Conservation (phyloP, 2,888 invertebrate genomes). For the Zonitis immaculata region DNA sequence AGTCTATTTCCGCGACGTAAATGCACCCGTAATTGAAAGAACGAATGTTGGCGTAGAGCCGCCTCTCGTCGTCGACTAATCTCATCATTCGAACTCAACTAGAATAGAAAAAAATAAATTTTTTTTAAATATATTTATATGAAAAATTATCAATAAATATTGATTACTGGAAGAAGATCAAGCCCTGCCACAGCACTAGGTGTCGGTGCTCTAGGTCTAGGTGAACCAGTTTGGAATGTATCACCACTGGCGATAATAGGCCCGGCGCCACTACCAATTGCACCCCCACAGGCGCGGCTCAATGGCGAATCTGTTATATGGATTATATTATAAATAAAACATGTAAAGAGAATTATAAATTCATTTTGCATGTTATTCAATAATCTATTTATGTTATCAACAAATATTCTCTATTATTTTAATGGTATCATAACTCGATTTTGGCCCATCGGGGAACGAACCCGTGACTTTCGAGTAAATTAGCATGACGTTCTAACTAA, state of each 20-base stretch:
- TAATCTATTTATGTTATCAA: too few species aligned
- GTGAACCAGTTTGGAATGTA: conserved; percentile 48
- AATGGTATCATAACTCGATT: too few species aligned
- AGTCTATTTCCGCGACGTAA: conserved; percentile 83
- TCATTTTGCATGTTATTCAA: too few species aligned
- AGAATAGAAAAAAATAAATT: conserved; percentile 18
- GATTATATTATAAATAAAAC: conserved; percentile 17
- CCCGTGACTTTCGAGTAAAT: conserved; percentile 73
- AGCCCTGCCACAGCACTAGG: conserved; percentile 47
- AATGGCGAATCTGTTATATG: conserved; percentile 55
- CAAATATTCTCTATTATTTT: too few species aligned
- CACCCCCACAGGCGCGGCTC: conserved; percentile 45
- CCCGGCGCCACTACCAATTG: conserved; percentile 10
- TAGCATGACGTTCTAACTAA: conserved; percentile 74
- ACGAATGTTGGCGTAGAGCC: conserved; percentile 77
- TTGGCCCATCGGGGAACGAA: conserved; percentile 71
- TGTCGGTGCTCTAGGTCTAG: conserved; percentile 45
- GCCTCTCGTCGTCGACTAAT: conserved; percentile 65
- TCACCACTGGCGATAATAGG: background rate
- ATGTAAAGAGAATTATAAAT: too few species aligned
- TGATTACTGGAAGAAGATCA: conserved; percentile 48
- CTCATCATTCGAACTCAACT: conserved; percentile 64
- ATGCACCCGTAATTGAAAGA: conserved; percentile 87
- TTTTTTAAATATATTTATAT: too few species aligned
- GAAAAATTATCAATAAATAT: too few species aligned